Conservation (phyloP, 2,888 invertebrate genomes). For the Folsomia candida region DNA sequence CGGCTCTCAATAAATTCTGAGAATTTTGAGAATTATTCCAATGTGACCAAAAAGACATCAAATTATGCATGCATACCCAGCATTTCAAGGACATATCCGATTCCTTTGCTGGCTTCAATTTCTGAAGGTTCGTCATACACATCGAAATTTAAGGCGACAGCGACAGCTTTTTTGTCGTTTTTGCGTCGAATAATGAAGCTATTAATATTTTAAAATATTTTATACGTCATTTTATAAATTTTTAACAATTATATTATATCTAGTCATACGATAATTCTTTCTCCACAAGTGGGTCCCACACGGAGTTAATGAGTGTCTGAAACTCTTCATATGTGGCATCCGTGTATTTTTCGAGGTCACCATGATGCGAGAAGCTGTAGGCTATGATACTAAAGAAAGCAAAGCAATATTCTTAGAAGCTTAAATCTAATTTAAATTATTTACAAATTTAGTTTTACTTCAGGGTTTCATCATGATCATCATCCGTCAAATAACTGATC, state of each 20-base stretch:
- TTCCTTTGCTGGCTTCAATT: constrained; percentile 64
- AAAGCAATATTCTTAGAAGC: background rate
- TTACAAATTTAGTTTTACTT: constrained; percentile 61
- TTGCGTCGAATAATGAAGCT: constrained; percentile 66
- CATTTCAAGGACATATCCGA: constrained; percentile 65
- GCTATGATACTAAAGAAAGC: constrained; percentile 70
- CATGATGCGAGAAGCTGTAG: constrained; percentile 80
- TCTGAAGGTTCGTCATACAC: constrained; percentile 75
- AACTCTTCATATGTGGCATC: constrained; percentile 69
- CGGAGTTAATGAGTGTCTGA: constrained; percentile 64
- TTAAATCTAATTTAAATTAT: constrained; percentile 1
- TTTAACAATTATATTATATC: no score
- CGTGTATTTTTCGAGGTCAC: constrained; percentile 77
- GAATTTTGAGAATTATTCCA: background rate
- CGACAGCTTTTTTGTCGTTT: constrained; percentile 62
- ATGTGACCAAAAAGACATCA: constrained; percentile 1
- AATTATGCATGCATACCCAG: constrained; percentile 19
- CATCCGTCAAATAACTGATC: constrained; percentile 61
- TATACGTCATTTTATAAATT: background rate
- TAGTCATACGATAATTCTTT: constrained; percentile 63
- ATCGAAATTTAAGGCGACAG: constrained; percentile 77
- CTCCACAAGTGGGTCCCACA: constrained; percentile 69
- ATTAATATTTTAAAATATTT: constrained; percentile 17
- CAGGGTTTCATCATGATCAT: constrained; percentile 67
- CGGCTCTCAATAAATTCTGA: constrained; percentile 32